These are phyloP conservation scores for Enteromius argenteus DNA, from an alignment of 2,797 vertebrate genomes.

Conservation along the genomic window DNA sequence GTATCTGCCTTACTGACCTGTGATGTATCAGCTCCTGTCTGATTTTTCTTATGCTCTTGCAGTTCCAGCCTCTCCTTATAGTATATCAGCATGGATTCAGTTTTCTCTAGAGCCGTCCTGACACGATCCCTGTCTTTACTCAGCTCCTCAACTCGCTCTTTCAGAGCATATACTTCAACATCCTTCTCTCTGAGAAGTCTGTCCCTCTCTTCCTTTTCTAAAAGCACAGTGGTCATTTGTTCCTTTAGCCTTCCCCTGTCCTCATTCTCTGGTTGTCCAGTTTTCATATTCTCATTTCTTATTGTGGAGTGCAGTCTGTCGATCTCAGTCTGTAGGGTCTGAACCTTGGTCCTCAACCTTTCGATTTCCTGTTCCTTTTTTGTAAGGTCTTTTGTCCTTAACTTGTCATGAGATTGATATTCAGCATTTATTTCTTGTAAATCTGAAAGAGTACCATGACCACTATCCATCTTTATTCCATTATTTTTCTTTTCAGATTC, in stretches of 20 bases:
- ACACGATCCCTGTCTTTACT: conserved; percentile 67
- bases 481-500: conserved; percentile 39
- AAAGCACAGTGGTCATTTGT: conserved; percentile 48
- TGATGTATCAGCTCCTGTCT: not conserved
- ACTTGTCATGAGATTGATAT: conserved; percentile 8
- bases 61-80: conserved; percentile 76
- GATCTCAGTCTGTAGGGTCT: conserved; percentile 41
- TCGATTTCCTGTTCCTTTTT: conserved; percentile 31
- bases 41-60: conserved; percentile 54
- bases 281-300: not conserved
- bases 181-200: conserved; percentile 64
- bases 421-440: not conserved
- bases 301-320: not conserved
- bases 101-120: conserved; percentile 75
- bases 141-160: conserved; percentile 67
- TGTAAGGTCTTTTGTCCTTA: conserved; percentile 15
- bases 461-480: conserved; percentile 30
- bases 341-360: conserved; percentile 30
- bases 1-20: conserved; percentile 43
- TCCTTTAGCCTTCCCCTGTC: conserved; percentile 30
- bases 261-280: not conserved
- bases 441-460: conserved; percentile 27
- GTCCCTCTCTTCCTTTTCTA: conserved; percentile 59
- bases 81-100: conserved; percentile 79
- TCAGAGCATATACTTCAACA: conserved; percentile 66